Percentiles rank a stretch among this genome's conserved stretches.
Evolutionary conservation across 2,888 invertebrate species (phyloP).

Genomic region (Polia nebulosa): DNA sequence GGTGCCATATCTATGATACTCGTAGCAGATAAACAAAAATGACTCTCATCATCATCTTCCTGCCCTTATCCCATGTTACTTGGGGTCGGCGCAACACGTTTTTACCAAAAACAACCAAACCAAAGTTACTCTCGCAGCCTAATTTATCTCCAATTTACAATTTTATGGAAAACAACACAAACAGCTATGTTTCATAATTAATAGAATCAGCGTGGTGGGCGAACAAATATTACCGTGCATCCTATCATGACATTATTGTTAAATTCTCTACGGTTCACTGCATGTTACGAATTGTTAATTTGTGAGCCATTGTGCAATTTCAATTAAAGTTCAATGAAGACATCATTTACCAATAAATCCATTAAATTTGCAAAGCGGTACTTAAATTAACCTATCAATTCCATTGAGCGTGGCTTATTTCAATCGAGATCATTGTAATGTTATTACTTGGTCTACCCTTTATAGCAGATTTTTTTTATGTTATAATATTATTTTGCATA

Average conservation of each 20-base stretch:
- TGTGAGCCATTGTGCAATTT: conserved; percentile 70
- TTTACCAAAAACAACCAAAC: too few species aligned
- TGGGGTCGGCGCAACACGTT: too few species aligned
- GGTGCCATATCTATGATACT: too few species aligned
- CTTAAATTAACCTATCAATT: conserved; percentile 68
- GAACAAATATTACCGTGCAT: conserved; percentile 65
- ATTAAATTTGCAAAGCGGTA: conserved; percentile 68
- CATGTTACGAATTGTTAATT: conserved; percentile 72
- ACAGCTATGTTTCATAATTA: conserved; percentile 65
- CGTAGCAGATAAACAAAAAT: too few species aligned
- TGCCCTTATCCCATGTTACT: too few species aligned
- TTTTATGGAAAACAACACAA: neutral
- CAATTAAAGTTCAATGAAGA: conserved; percentile 78
- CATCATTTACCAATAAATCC: conserved; percentile 74
- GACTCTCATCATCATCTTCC: too few species aligned
- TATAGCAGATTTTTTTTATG: too few species aligned
- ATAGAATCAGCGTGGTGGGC: conserved; percentile 63
- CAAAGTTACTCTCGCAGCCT: too few species aligned
- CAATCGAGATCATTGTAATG: conserved; percentile 37
- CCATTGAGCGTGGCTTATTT: conserved; percentile 52
- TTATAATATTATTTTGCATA: too few species aligned
- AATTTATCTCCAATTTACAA: too few species aligned
- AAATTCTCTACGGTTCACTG: conserved; percentile 71
- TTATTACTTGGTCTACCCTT: conserved; percentile 5
- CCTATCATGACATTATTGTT: conserved; percentile 68